Evolutionary conservation across 35 echinoderm and acorn worm species (phyloP).

Genomic region (Ptychodera flava): DNA sequence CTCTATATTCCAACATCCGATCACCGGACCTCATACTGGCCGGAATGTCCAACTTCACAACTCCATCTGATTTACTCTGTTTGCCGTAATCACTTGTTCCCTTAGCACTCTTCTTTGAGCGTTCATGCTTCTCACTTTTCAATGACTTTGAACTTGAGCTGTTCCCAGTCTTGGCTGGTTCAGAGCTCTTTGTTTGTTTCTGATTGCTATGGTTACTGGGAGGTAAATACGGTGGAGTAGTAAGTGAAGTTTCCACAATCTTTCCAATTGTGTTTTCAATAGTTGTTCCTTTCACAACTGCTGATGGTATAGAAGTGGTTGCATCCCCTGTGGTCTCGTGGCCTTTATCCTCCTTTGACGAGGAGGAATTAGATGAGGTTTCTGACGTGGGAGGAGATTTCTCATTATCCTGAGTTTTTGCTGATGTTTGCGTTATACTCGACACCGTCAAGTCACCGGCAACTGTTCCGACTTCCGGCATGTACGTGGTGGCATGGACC

Average conservation of each 20-base stretch:
- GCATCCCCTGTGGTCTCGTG: neutral
- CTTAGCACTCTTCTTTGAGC: neutral
- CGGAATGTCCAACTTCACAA: neutral
- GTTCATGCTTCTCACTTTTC: neutral
- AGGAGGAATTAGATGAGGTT: neutral
- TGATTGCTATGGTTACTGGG: neutral
- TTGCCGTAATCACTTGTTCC: neutral
- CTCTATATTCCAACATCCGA: neutral
- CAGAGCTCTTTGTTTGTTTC: neutral
- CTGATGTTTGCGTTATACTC: neutral
- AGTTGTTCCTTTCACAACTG: neutral
- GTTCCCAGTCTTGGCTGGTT: neutral
- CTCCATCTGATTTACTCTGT: neutral
- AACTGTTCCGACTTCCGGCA: neutral
- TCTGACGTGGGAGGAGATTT: neutral
- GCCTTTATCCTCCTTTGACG: neutral
- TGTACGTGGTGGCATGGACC: neutral
- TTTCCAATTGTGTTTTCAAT: neutral
- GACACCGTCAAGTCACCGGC: neutral
- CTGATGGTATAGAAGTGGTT: too few species aligned
- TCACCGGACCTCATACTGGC: neutral
- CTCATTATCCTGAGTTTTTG: neutral
- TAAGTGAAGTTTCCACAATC: neutral
- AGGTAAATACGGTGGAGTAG: neutral
- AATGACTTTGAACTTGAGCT: neutral